Base-by-base conservation (phyloP, 2,113 vertebrate genomes). In the Phalacrocorax brasilianus region DNA sequence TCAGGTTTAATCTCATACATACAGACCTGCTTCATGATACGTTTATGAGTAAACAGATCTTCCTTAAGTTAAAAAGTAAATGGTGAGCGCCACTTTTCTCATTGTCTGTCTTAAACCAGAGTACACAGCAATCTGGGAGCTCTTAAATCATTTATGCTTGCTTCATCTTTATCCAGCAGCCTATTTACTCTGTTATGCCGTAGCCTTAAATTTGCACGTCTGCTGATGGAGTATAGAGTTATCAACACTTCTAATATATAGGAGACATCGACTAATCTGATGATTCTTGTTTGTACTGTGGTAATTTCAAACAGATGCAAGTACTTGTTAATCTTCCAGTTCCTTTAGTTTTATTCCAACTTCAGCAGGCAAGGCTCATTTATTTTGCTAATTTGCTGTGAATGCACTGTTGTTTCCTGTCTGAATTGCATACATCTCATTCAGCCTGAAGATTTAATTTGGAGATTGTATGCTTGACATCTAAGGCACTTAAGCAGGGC, bases 1-100 rank as follows among this genome's bases (percentile, higher is more conserved):
- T 68, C 0, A 1, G 56, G 16, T 55, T 49, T 35, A 27, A 45
- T 38, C 21, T 49, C 58, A 3, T 10, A 4, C 0, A 0, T 30
- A 4, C 45, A 62, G 63, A 56, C n/a, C 45, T 40, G 45, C 66
- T 70, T 53, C 1, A 1, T 0, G 1, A 12, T 62, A 16, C 0
- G 0, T n/a, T 52, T 63, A 38, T 23, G 55, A 74, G 12, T 17
- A 52, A 45, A 47, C 9, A 68, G 33, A 21, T 77, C 35, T 77
- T 67, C 55, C 42, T 32, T 24, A 16, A 50, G 18, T 38, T 45
- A 35, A 52, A 38, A 56, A 19, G 9, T 11, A 30, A n/a, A 28
- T 6, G 18, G 24, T 49, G 61, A 79, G 45, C n/a, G 7, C 19
- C 11, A 9, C 22, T 26, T 52, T 4, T 12, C 38, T 33, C 32